A percentile compares a stretch with the other conserved stretches of the same genome.
Evolutionary conservation across 2,797 vertebrate genomes (phyloP).

Genomic region (Yasuhikotakia modesta): DNA sequence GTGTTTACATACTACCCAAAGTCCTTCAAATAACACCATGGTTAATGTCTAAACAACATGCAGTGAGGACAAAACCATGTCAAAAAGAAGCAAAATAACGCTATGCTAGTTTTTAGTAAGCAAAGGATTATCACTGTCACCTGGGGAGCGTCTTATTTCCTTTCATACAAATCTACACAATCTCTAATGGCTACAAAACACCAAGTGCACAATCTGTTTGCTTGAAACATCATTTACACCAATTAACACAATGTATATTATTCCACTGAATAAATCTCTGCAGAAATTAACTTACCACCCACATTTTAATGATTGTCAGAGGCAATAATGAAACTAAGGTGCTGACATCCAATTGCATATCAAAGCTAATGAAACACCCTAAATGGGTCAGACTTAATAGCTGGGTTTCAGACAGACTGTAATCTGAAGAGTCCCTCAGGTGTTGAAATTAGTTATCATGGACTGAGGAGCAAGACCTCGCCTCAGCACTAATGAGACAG

Average conservation of each 20-base stretch:
- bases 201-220: not conserved
- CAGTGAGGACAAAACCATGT: too few relatives aligned
- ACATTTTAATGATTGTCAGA: conserved; percentile 1
- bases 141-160: too few relatives aligned
- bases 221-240: conserved; percentile 11
- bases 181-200: too few relatives aligned
- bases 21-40: too few relatives aligned
- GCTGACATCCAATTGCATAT: conserved; percentile 8
- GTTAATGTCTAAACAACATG: too few relatives aligned
- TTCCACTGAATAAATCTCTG: conserved; percentile 1
- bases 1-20: too few relatives aligned
- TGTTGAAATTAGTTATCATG: conserved; percentile 33
- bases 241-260: not conserved
- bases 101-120: too few relatives aligned
- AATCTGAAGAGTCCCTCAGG: conserved; percentile 48
- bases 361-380: conserved; percentile 25
- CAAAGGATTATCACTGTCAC: too few relatives aligned
- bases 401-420: conserved; percentile 30
- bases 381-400: conserved; percentile 37
- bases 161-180: too few relatives aligned
- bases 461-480: conserved; percentile 7
- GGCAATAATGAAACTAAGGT: conserved; percentile 6
- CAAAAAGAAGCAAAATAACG: too few relatives aligned
- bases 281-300: conserved; percentile 7
- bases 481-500: conserved; percentile 40